Evolutionary conservation across 2,113 vertebrate species (phyloP), one percentile per base, ranked within the genome.

Genomic region (Esox niger): DNA sequence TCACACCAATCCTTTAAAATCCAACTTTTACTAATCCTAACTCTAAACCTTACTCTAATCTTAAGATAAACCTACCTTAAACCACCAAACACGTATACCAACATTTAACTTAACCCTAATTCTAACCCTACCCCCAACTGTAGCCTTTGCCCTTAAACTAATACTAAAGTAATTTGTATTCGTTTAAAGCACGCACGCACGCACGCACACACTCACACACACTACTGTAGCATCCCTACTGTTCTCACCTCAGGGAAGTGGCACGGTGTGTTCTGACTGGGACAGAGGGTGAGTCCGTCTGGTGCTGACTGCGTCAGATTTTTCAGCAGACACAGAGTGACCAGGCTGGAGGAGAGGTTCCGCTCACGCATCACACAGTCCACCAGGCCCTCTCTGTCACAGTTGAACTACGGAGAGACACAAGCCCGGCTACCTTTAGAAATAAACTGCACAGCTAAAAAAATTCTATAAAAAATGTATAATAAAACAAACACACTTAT

Each of bases 161-260:
- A n/a, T n/a, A n/a, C n/a, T n/a, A n/a, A n/a, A n/a, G n/a, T n/a
- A n/a, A n/a, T n/a, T n/a, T n/a, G n/a, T n/a, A n/a, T n/a, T n/a
- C n/a, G n/a, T n/a, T n/a, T n/a, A n/a, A n/a, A n/a, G n/a, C n/a
- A n/a, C n/a, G n/a, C n/a, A n/a, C n/a, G n/a, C 30, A 20, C 57
- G 49, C 32, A 57, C 31, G 62, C 70, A 69, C 75, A 54, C 43
- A 67, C 17, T 23, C 4, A 56, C 21, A 27, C 33, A 35, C n/a
- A 49, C 67, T 47, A 77, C 76, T 13, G 25, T 74, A 54, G 61
- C 4, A 20, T 72, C 38, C 60, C 62, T 60, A 33, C 5, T 32
- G 31, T 29, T 52, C 88, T 83, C 85, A 98, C 97, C 95, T 98
- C 95, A 0, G 97, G 95, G 87, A 98, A 98, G 91, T 91, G 92